Base-by-base conservation (phyloP, 2,113 vertebrate species). In the Actinemys pallida region DNA sequence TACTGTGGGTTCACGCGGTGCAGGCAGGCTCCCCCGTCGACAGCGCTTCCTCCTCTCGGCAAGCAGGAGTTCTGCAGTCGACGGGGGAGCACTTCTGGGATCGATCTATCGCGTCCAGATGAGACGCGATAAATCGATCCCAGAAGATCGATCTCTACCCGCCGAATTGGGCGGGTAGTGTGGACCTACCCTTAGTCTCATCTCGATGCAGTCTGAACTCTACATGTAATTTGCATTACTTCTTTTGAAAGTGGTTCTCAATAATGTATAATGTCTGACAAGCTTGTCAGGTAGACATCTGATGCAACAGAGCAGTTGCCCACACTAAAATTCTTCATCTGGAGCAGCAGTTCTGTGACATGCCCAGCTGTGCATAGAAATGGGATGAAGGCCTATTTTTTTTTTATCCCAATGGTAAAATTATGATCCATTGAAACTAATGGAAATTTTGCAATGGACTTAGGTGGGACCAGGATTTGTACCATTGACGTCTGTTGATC, bases 381-480 rank as follows among this genome's bases (percentile, higher is more conserved):
- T 83, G 89, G 90, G 84, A 94, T 91, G 90, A 92, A 96, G 87
- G 76, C 83, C 83, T 83, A 49, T 39, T n/a, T n/a, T 72, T 72
- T 90, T 96, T 54, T 84, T 78, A 56, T 94, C 93, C 85, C 82
- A 13, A 19, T 87, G 84, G 81, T 85, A 91, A 87, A 19, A 54
- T 85, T 93, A 92, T 89, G 86, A 10, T 35, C 10, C 42, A 29
- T 88, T 87, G 91, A 11, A 87, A 39, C 20, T 10, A 72, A 25
- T 76, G 91, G 91, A 91, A 96, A 89, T 54, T 12, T 87, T 93
- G 94, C 93, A 92, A 79, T 76, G 31, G 84, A 93, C n/a, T 95
- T 94, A 81, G 83, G 47, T 3, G 75, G 84, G 76, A 69, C 82
- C 84, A 93, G 65, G 65, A 92, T 80, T 47, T 54, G 75, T 14